Evolutionary conservation across 2,888 invertebrate species (phyloP).

Genomic region (Tanytarsus gracilentus): DNA sequence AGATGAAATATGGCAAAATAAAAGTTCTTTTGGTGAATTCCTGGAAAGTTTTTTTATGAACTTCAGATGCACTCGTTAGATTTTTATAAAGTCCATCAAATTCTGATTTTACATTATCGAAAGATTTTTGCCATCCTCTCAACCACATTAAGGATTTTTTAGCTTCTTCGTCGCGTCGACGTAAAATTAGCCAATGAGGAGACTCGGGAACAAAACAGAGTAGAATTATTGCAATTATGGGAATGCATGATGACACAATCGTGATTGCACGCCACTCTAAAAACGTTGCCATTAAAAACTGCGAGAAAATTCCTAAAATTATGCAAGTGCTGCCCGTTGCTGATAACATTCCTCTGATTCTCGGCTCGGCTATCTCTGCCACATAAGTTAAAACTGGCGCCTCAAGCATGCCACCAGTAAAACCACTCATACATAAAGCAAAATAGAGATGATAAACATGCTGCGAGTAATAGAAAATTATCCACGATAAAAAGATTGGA

Average conservation of each 20-base stretch:
- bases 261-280: slow-evolving; percentile 64
- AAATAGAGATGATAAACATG: slow-evolving; percentile 56
- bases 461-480: slow-evolving; percentile 59
- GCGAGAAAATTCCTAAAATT: slow-evolving; percentile 64
- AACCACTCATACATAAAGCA: slow-evolving; percentile 61
- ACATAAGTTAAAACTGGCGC: slow-evolving; percentile 64
- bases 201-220: slow-evolving; percentile 71
- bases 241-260: slow-evolving; percentile 56
- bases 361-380: slow-evolving; percentile 73
- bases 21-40: slow-evolving; percentile 45
- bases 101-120: slow-evolving; percentile 32
- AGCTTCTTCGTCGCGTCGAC: slow-evolving; percentile 56
- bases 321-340: slow-evolving; percentile 68
- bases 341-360: slow-evolving; percentile 62
- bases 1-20: slow-evolving; percentile 51
- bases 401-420: slow-evolving; percentile 45
- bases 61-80: slow-evolving; percentile 35
- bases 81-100: slow-evolving; percentile 40
- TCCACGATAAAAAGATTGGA: slow-evolving; percentile 67
- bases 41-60: background rate
- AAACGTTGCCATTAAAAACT: slow-evolving; percentile 63
- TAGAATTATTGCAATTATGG: slow-evolving; percentile 53
- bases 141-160: slow-evolving; percentile 65
- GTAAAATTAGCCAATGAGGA: slow-evolving; percentile 68
- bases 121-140: slow-evolving; percentile 57